phyloP scores from a whole-genome alignment of 2,888 invertebrate genomes.

The Halocaridina rubra region DNA sequence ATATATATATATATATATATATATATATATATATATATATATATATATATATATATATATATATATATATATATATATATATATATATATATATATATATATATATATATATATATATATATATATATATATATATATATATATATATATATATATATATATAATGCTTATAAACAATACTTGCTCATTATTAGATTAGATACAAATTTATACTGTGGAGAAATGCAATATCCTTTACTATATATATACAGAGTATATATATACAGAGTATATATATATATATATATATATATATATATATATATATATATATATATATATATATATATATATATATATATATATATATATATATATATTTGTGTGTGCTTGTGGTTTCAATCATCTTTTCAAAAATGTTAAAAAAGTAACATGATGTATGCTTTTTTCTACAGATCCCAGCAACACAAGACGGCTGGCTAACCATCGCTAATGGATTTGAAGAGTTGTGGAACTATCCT shows the following conservation, averaged over 20 bases:
- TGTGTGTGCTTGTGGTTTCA: too few species aligned
- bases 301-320: background rate
- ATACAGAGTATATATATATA: background rate
- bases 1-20: too few species aligned
- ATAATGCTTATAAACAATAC: background rate
- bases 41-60: background rate
- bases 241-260: background rate
- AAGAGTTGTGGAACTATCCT: too few species aligned
- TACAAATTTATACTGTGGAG: background rate
- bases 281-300: background rate
- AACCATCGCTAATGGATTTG: too few species aligned
- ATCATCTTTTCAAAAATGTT: too few species aligned
- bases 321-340: background rate
- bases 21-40: background rate
- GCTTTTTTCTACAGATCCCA: too few species aligned
- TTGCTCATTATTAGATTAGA: background rate
- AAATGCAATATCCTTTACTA: background rate
- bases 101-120: background rate
- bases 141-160: background rate
- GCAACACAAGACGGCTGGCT: too few species aligned
- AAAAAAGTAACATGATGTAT: too few species aligned
- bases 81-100: background rate
- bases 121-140: background rate
- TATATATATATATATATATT: background rate
- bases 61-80: background rate